Evolutionary conservation across 2,888 invertebrate species (phyloP).

Genomic region (Dicycla oo): DNA sequence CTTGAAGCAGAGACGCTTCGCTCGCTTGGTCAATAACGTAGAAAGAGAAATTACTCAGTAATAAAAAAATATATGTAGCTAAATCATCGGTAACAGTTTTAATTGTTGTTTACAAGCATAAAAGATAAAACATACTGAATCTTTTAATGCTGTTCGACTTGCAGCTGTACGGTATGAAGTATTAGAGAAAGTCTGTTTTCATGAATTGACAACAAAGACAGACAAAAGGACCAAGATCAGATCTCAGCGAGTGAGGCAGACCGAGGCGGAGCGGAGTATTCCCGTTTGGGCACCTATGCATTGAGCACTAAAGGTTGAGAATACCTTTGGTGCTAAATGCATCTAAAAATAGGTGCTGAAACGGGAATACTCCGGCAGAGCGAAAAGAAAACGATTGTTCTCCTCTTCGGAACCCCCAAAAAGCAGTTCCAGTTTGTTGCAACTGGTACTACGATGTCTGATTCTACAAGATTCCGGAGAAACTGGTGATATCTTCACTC

Average conservation of each 20-base stretch:
- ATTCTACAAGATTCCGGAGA: constrained; percentile 18
- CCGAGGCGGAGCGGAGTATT: background rate
- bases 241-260: constrained; percentile 7
- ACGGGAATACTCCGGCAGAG: too few species aligned
- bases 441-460: constrained; percentile 6
- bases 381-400: constrained; percentile 22
- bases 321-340: too few species aligned
- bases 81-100: background rate
- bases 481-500: background rate
- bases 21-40: too few species aligned
- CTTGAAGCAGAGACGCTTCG: too few species aligned
- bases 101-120: background rate
- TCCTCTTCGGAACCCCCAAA: background rate
- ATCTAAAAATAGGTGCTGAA: too few species aligned
- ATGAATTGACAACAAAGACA: background rate
- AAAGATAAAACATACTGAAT: background rate
- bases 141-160: background rate
- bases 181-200: constrained; percentile 1
- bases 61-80: background rate
- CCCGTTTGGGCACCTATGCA: too few species aligned
- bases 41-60: constrained; percentile 22
- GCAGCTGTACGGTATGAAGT: background rate
- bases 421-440: constrained; percentile 29
- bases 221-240: constrained; percentile 12
- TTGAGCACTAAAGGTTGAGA: too few species aligned